Base-by-base conservation (phyloP, 2,888 invertebrate species). In the Pyrochroa serraticornis region DNA sequence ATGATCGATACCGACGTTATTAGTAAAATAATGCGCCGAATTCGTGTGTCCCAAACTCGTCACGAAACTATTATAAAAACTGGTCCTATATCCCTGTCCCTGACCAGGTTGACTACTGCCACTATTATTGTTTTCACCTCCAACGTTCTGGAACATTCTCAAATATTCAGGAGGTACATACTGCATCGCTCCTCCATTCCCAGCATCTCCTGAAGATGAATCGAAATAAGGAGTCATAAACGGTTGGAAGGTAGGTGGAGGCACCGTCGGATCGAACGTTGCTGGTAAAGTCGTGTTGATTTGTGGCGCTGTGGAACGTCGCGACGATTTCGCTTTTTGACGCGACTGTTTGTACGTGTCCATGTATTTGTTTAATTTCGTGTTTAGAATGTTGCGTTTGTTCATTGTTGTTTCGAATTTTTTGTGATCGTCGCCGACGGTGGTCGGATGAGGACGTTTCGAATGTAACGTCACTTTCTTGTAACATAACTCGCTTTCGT, bases 401-500 rank as follows among this genome's bases (percentile, higher is more conserved):
- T 79, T 79, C 77, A 78, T 79, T 36, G 72, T 71, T 33, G 69
- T 68, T 59, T 78, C 79, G 59, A 76, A 79, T 34, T 71, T 67
- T 36, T 72, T 72, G 58, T 77, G 70, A 6, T 31, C 44, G 36
- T 54, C 75, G 71, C 57, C 76, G 33, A 5, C 74, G 14, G 68
- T 49, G 44, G 74, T 72, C 54, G 67, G 67, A 44, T 72, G 72
- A 36, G 71, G 70, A 9, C 67, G 65, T 41, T 63, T 65, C 32
- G 39, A 30, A 36, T 47, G 52, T 9, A 37, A 0, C 78, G 79
- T 48, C 1, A 31, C 34, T 75, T 75, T 64, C 74, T 77, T 67
- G 75, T 46, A 79, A 67, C 2, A 37, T 32, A 9, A 56, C 72
- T 95, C 95, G 58, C 89, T 85, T 71, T 96, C 96, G 74, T 96